A percentile compares a stretch with the other conserved stretches of the same genome.
These are phyloP conservation scores for Rachycentron canadum DNA, from an alignment of 2,797 vertebrate species.

Conservation along the genomic window DNA sequence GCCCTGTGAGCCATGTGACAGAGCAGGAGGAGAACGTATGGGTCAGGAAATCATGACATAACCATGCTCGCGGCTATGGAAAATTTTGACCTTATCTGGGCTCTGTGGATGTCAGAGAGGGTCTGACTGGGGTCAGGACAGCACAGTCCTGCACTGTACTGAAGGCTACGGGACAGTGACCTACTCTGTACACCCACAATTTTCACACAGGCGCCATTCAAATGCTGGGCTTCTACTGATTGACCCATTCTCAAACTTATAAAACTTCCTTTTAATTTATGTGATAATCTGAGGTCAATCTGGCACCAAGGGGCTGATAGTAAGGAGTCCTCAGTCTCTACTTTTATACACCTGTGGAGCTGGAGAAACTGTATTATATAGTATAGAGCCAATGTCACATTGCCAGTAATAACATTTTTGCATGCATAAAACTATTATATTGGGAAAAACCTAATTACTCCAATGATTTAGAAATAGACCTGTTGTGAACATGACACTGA, in stretches of 20 bases:
- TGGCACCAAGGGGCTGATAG: slow-evolving; percentile 27
- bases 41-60: slow-evolving; percentile 45
- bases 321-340: slow-evolving; percentile 18
- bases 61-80: slow-evolving; percentile 53
- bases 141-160: slow-evolving; percentile 38
- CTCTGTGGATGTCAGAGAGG: slow-evolving; percentile 40
- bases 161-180: slow-evolving; percentile 44
- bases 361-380: slow-evolving; percentile 1
- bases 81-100: slow-evolving; percentile 57
- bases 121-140: slow-evolving; percentile 31
- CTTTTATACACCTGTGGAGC: slow-evolving; percentile 32
- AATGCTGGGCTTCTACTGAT: slow-evolving; percentile 31
- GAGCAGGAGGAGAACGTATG: slow-evolving; percentile 18
- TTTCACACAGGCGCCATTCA: slow-evolving; percentile 70
- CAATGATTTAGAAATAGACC: background rate
- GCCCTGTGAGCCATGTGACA: slow-evolving; percentile 8
- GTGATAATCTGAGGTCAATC: slow-evolving; percentile 24
- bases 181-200: slow-evolving; percentile 62
- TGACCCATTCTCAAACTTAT: slow-evolving; percentile 5
- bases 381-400: slow-evolving; percentile 5
- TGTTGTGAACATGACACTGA: too few relatives aligned
- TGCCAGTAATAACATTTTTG: slow-evolving; percentile 16
- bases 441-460: background rate
- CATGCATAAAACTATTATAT: background rate
- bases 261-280: slow-evolving; percentile 48